phyloP scores from a whole-genome alignment of 2,888 invertebrate genomes.

The Cyaniris semiargus region DNA sequence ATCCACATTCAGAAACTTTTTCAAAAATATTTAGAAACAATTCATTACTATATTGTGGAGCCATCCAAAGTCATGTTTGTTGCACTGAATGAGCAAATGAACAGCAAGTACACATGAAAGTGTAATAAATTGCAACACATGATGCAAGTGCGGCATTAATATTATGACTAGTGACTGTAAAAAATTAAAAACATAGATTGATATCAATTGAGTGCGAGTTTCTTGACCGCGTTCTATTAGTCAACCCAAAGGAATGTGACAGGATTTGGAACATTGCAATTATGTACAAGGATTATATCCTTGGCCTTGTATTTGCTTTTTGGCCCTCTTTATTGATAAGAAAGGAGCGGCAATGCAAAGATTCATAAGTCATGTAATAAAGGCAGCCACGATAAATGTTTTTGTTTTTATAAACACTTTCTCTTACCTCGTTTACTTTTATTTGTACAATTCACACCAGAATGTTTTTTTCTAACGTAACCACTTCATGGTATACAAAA shows the following conservation, averaged over 20 bases:
- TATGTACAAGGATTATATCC: neutral
- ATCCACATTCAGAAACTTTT: neutral
- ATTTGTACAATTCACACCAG: neutral
- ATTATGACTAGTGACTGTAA: constrained; percentile 23
- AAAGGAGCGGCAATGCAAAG: neutral
- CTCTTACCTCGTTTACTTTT: constrained; percentile 9
- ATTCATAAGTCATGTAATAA: neutral
- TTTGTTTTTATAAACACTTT: constrained; percentile 25
- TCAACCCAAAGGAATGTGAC: constrained; percentile 55
- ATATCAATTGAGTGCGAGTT: constrained; percentile 40
- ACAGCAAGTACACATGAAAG: constrained; percentile 9
- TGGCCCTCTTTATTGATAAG: neutral
- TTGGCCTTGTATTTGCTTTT: neutral
- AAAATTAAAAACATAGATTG: constrained; percentile 35
- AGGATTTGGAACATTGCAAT: neutral
- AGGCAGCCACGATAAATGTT: neutral
- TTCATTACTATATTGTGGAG: neutral
- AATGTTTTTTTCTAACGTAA: neutral
- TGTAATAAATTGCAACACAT: constrained; percentile 16
- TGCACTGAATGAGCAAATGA: neutral
- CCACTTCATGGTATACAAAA: neutral
- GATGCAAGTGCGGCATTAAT: constrained; percentile 16
- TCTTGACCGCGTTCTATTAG: constrained; percentile 53
- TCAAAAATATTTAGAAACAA: neutral
- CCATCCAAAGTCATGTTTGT: neutral